A percentile compares a stretch with the other conserved stretches of the same genome.
phyloP scores from a whole-genome alignment of 1,140 invertebrate genomes.

The Atta colombica region DNA sequence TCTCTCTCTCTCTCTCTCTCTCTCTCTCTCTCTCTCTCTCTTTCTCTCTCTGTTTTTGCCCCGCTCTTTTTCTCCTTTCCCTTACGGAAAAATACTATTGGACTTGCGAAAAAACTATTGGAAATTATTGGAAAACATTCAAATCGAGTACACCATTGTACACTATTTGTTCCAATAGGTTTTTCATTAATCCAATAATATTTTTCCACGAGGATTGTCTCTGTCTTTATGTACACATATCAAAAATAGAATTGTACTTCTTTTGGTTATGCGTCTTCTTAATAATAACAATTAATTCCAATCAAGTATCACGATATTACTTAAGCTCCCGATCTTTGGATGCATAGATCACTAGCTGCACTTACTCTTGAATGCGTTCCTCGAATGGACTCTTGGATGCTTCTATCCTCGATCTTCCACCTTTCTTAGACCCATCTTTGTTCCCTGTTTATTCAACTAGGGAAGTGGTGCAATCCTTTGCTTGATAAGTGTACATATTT shows the following conservation, averaged over 20 bases:
- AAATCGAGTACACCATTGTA: too few species aligned
- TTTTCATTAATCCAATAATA: too few species aligned
- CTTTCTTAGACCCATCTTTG: not conserved
- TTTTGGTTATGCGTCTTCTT: not conserved
- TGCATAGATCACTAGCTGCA: slow-evolving; percentile 24
- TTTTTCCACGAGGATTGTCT: not conserved
- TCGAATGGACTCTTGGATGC: slow-evolving; percentile 43
- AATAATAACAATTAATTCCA: not conserved
- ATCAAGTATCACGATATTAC: not conserved
- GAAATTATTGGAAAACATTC: too few species aligned
- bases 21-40: slow-evolving; percentile 36
- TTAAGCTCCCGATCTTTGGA: slow-evolving; percentile 29
- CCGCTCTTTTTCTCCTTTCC: slow-evolving; percentile 11
- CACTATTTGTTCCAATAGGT: too few species aligned
- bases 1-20: slow-evolving; percentile 68
- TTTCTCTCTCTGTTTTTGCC: slow-evolving; percentile 14
- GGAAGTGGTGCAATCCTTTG: slow-evolving; percentile 49
- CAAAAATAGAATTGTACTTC: slow-evolving; percentile 45
- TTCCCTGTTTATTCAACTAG: slow-evolving; percentile 1
- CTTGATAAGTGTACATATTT: slow-evolving; percentile 63
- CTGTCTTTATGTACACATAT: slow-evolving; percentile 22
- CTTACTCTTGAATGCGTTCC: slow-evolving; percentile 29
- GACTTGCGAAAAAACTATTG: too few species aligned
- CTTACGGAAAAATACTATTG: too few species aligned
- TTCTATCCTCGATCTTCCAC: slow-evolving; percentile 44